Evolutionary conservation across 1,140 invertebrate species (phyloP), one percentile per base, ranked within the genome.

Genomic region (Sminthurides bifidus): DNA sequence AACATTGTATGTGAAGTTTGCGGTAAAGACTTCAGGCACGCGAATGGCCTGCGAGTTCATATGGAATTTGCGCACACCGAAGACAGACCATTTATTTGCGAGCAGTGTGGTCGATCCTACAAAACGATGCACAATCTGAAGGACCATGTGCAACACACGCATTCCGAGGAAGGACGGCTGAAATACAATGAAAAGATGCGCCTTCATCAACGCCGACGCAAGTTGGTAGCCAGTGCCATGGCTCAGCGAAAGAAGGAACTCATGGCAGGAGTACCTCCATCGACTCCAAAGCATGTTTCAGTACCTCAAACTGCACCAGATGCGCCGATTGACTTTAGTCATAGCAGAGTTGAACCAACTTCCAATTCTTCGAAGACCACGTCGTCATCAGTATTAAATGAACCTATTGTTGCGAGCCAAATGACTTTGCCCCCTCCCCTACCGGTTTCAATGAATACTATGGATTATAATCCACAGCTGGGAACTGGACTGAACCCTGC

Each of bases 71-170:
- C 21, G 8, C 41, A 43, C 21, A 14, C 41, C 41, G 41, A 43
- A 6, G 41, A 43, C 6, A 15, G 41, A 43, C 41, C 41, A 10
- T 48, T 48, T 19, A 48, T 48, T 30, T 48, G 44, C 24, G 44
- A 48, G 24, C 44, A 48, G 14, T 48, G 44, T 27, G 44, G 44
- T 5, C 26, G 30, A 19, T 23, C 44, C 5, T 48, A 6, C 24
- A 48, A 48, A 48, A 27, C 6, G 6, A 27, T 6, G 14, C 6
- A 10, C 12, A 48, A 48, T 26, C 44, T 48, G 12, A 10, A 27
- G 24, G 44, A 5, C 19, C 44, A 48, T 30, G 44, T 48, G 5
- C 4, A 8, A 8, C 44, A 48, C 15, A 48, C 44, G 6, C 44
- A 48, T 19, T 14, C 12, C 5, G 44, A 48, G 24, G 44, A 48